phyloP scores from a whole-genome alignment of 2,888 invertebrate genomes.

The Macrophya annulata region DNA sequence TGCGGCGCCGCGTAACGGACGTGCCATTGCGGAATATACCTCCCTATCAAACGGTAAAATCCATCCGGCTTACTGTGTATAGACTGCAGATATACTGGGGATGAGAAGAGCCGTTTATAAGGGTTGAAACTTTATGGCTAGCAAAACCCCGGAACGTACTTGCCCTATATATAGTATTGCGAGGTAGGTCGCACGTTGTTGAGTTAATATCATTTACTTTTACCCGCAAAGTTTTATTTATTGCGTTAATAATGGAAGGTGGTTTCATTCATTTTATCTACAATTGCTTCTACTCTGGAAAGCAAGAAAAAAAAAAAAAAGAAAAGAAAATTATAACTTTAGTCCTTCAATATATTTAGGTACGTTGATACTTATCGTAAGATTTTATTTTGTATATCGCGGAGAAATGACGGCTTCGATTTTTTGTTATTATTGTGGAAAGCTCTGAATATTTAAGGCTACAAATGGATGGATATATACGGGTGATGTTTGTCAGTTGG shows the following conservation, averaged over 20 bases:
- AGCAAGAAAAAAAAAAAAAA: too few relatives aligned
- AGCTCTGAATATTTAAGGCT: constrained; percentile 28
- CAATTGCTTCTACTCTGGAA: not conserved
- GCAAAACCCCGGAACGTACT: constrained; percentile 31
- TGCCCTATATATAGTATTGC: constrained; percentile 24
- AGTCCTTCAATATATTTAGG: not conserved
- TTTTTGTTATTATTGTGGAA: constrained; percentile 7
- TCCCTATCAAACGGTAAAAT: constrained; percentile 31
- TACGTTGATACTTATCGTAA: not conserved
- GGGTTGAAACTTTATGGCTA: constrained; percentile 28
- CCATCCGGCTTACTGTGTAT: constrained; percentile 20
- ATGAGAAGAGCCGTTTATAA: constrained; percentile 22
- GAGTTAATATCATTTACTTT: constrained; percentile 20
- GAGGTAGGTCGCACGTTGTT: constrained; percentile 23
- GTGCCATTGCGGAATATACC: constrained; percentile 22
- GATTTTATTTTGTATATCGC: constrained; percentile 57
- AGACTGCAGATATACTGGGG: constrained; percentile 17
- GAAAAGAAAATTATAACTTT: not conserved
- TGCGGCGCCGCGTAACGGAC: constrained; percentile 9
- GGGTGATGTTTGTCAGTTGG: not conserved
- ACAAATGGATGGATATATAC: constrained; percentile 9
- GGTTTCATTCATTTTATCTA: not conserved
- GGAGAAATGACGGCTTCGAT: constrained; percentile 4
- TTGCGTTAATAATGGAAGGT: constrained; percentile 6
- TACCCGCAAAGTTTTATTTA: not conserved